Percentiles rank a stretch among this genome's conserved stretches.
Conservation (phyloP, 2,113 vertebrate genomes). For the Symphodus melops region DNA sequence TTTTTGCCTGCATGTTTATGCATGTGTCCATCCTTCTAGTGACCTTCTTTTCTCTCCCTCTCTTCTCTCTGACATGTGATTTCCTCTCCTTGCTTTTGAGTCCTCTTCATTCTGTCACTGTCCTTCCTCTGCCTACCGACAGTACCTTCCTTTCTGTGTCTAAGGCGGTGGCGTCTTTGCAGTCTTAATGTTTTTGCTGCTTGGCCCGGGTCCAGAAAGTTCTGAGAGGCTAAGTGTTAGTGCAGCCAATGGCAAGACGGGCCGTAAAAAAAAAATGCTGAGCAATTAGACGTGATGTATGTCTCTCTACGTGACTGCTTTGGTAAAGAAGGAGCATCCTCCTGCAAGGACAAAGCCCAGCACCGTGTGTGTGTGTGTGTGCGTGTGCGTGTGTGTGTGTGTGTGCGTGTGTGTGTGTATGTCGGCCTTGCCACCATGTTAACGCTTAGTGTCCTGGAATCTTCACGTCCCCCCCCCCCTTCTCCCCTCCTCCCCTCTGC, state of each 20-base stretch:
- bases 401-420: constrained; percentile 24
- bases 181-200: constrained; percentile 45
- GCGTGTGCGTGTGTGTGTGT: constrained; percentile 14
- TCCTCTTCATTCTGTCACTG: constrained; percentile 17
- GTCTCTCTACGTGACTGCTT: constrained; percentile 68
- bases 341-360: constrained; percentile 67
- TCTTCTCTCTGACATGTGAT: not conserved
- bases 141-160: not conserved
- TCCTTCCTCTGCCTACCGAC: constrained; percentile 14
- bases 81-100: not conserved
- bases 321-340: constrained; percentile 60
- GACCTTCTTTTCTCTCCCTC: not conserved
- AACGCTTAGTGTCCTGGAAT: constrained; percentile 39
- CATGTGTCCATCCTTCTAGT: too few relatives aligned
- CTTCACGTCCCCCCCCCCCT: not conserved
- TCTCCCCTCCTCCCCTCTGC: not conserved
- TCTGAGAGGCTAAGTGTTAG: constrained; percentile 49
- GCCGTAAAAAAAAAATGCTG: constrained; percentile 50
- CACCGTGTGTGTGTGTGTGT: constrained; percentile 4
- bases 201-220: constrained; percentile 52
- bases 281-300: constrained; percentile 66
- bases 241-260: constrained; percentile 44
- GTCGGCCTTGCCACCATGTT: constrained; percentile 45
- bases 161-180: constrained; percentile 24
- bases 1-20: too few relatives aligned